Conservation (phyloP, 2,113 vertebrate genomes). For the Onychorhynchus coronatus region DNA sequence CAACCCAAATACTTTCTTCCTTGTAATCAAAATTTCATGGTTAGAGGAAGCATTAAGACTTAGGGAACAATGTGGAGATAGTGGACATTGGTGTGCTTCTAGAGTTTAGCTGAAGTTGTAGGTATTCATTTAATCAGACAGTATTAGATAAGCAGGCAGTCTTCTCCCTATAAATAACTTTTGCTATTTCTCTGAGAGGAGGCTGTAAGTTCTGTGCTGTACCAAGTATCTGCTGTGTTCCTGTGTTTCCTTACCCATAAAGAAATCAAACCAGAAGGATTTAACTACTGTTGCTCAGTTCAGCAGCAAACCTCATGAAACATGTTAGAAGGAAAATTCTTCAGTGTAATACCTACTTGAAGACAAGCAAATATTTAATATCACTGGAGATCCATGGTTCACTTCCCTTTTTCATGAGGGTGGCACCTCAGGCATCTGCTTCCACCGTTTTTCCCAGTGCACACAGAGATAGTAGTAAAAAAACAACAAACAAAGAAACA, state of each 20-base stretch:
- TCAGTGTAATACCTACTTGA: background rate
- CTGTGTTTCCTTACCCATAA: background rate
- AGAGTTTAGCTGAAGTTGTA: background rate
- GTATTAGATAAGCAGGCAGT: background rate
- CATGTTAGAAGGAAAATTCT: background rate
- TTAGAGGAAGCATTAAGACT: background rate
- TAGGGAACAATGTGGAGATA: background rate
- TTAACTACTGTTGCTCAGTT: background rate
- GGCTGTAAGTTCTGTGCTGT: background rate
- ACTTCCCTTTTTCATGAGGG: background rate
- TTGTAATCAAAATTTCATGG: background rate
- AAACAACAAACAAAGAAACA: background rate
- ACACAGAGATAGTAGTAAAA: background rate
- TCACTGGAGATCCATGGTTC: background rate
- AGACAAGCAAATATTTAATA: background rate
- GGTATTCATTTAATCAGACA: background rate
- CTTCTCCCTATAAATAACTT: background rate
- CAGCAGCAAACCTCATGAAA: background rate
- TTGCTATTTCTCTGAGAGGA: background rate
- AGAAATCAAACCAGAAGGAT: too few relatives aligned
- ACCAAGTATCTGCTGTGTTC: background rate
- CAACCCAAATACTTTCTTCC: background rate
- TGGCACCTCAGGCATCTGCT: background rate
- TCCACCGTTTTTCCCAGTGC: background rate
- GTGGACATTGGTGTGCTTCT: background rate